A percentile compares a stretch with the other conserved stretches of the same genome.
phyloP scores from a whole-genome alignment of 2,888 invertebrate genomes.

The Macrophya alboannulata region DNA sequence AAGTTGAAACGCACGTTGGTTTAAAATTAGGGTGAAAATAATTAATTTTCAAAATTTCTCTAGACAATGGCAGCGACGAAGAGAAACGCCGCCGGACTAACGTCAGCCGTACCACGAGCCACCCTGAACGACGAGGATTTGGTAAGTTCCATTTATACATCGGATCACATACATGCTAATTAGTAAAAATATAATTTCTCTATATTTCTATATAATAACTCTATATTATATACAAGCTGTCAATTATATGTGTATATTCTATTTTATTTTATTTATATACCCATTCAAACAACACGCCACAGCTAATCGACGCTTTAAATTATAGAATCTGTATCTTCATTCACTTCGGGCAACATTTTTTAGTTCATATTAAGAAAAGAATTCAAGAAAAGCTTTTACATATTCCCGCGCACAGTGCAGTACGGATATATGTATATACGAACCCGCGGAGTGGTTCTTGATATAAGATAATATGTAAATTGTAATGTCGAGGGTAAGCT shows the following conservation, averaged over 20 bases:
- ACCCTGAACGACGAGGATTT: conserved; percentile 99
- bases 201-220: too few species aligned
- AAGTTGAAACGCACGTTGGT: conserved; percentile 20
- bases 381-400: conserved; percentile 12
- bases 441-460: not conserved
- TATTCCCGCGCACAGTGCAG: not conserved
- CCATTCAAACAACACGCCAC: conserved; percentile 13
- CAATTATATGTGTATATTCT: conserved; percentile 3
- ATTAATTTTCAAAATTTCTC: conserved; percentile 75
- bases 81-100: conserved; percentile 97
- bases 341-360: conserved; percentile 54
- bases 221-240: not conserved
- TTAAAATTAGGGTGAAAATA: conserved; percentile 55
- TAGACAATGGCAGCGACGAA: conserved; percentile 99
- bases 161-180: not conserved
- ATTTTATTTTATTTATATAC: not conserved
- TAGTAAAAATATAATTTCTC: conserved; percentile 12
- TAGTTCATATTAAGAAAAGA: conserved; percentile 5
- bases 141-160: conserved; percentile 86
- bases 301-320: not conserved
- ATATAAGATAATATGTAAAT: conserved; percentile 58
- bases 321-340: conserved; percentile 22
- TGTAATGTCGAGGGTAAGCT: conserved; percentile 54
- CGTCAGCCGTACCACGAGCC: conserved; percentile 97
- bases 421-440: not conserved